Evolutionary conservation across 2,888 invertebrate species (phyloP).

Genomic region (Anthophora plumipes): DNA sequence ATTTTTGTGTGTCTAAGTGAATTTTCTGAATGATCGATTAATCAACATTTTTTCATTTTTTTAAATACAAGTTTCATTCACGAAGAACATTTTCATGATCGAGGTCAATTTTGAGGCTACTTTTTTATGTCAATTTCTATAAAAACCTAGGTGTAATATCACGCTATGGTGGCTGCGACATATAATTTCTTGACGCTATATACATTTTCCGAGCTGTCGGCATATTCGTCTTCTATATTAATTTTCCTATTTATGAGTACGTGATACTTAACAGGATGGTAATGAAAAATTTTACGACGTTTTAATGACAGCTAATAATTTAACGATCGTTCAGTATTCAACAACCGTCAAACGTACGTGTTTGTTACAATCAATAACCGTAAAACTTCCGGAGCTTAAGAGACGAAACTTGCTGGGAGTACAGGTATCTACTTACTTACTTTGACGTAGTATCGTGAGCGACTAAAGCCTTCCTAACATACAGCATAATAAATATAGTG

Average conservation of each 20-base stretch:
- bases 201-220: background rate
- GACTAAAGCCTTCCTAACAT: slow-evolving; percentile 8
- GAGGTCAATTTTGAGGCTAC: too few relatives aligned
- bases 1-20: too few relatives aligned
- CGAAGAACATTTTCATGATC: too few relatives aligned
- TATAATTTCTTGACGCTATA: too few relatives aligned
- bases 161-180: too few relatives aligned
- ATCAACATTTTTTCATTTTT: too few relatives aligned
- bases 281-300: background rate
- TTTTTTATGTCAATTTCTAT: too few relatives aligned
- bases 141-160: too few relatives aligned
- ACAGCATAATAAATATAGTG: slow-evolving; percentile 34
- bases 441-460: background rate
- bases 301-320: background rate
- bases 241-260: background rate
- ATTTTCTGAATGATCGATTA: too few relatives aligned
- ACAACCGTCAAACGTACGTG: background rate
- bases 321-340: background rate
- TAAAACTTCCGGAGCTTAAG: background rate
- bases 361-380: slow-evolving; percentile 7
- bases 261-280: background rate
- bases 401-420: background rate
- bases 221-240: background rate
- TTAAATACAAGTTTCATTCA: too few relatives aligned
- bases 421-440: slow-evolving; percentile 10